A percentile compares a stretch with the other conserved stretches of the same genome.
These are phyloP conservation scores for Saxidomus purpurata DNA, from an alignment of 1,140 invertebrate genomes.

Conservation along the genomic window DNA sequence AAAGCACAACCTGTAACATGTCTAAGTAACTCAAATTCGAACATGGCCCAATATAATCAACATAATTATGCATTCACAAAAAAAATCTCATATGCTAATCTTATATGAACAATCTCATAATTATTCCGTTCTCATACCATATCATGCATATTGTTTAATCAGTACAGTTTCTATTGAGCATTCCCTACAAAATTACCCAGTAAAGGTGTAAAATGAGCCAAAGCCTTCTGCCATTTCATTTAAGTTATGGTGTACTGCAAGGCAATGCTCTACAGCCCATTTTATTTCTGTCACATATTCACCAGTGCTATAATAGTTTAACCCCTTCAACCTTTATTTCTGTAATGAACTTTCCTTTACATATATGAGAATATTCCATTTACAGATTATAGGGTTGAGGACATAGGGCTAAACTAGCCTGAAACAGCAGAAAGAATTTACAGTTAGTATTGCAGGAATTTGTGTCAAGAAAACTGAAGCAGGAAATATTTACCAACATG, in stretches of 20 bases:
- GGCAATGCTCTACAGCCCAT: constrained; percentile 16
- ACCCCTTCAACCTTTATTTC: not conserved
- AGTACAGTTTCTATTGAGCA: not conserved
- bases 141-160: not conserved
- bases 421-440: constrained; percentile 2
- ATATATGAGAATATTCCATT: not conserved
- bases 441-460: no score
- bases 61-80: no score
- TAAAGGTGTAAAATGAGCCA: not conserved
- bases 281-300: constrained; percentile 24
- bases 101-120: no score
- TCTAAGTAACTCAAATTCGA: no score
- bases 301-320: not conserved
- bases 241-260: not conserved
- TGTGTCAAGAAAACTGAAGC: no score
- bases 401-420: not conserved
- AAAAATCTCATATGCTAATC: no score
- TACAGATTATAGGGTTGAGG: not conserved
- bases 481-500: no score
- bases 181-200: not conserved
- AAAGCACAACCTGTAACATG: no score
- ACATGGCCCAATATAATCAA: no score
- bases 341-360: not conserved
- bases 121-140: not conserved
- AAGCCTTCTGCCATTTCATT: not conserved